These are phyloP conservation scores for Calliopum simillimum DNA, from an alignment of 2,888 invertebrate species.

Conservation along the genomic window DNA sequence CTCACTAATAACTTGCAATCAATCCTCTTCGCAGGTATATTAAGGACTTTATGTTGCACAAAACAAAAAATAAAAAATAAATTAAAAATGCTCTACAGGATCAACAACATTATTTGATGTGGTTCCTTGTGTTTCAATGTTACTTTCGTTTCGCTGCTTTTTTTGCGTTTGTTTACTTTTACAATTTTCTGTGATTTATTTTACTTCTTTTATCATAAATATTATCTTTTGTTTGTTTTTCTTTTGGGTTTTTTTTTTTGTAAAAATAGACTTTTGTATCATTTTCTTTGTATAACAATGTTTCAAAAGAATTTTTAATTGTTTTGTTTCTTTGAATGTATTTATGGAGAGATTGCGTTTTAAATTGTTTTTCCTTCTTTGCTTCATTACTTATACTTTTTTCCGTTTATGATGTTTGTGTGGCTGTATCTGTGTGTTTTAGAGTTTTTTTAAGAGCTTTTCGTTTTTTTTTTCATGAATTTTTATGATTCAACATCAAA, in stretches of 20 bases:
- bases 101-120: slow-evolving; percentile 48
- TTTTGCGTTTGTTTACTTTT: slow-evolving; percentile 16
- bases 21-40: background rate
- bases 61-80: slow-evolving; percentile 18
- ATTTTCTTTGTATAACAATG: slow-evolving; percentile 52
- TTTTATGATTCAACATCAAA: slow-evolving; percentile 42
- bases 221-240: slow-evolving; percentile 29
- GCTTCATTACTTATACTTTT: slow-evolving; percentile 45
- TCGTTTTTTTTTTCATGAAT: slow-evolving; percentile 42
- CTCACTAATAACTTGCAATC: background rate
- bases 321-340: slow-evolving; percentile 40
- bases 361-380: slow-evolving; percentile 46
- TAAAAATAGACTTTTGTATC: slow-evolving; percentile 59
- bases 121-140: slow-evolving; percentile 52
- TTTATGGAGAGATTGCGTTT: slow-evolving; percentile 59
- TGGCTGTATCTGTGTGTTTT: slow-evolving; percentile 32
- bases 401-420: slow-evolving; percentile 33
- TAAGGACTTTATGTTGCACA: background rate
- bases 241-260: slow-evolving; percentile 48
- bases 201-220: slow-evolving; percentile 42
- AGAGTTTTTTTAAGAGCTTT: slow-evolving; percentile 43
- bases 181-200: slow-evolving; percentile 37
- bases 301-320: slow-evolving; percentile 48
- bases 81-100: background rate
- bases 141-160: slow-evolving; percentile 38